Evolutionary conservation across 2,797 vertebrate genomes (phyloP).

Genomic region (Poecilia velifera): DNA sequence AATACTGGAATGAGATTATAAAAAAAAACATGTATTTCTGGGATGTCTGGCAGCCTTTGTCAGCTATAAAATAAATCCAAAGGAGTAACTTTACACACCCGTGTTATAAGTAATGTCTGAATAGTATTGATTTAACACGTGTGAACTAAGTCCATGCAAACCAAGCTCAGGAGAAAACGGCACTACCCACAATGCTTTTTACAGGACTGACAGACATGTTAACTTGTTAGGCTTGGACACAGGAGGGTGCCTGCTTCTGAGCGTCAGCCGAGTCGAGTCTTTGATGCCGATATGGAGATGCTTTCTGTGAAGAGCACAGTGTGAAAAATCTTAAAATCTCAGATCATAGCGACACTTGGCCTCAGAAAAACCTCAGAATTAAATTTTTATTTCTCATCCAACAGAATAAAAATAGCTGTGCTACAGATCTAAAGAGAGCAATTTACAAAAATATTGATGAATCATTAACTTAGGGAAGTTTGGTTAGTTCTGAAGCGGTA

Average conservation of each 20-base stretch:
- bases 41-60: background rate
- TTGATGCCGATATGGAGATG: constrained; percentile 14
- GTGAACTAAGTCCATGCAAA: constrained; percentile 12
- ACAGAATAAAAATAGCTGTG: background rate
- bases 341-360: background rate
- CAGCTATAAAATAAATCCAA: background rate
- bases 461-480: background rate
- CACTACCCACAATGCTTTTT: constrained; percentile 5
- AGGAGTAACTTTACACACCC: background rate
- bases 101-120: background rate
- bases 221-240: constrained; percentile 40
- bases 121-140: background rate
- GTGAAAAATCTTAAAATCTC: constrained; percentile 16
- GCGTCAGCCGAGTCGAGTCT: constrained; percentile 9
- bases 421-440: background rate
- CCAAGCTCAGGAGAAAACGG: constrained; percentile 5
- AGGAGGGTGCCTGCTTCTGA: constrained; percentile 25
- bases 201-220: constrained; percentile 25
- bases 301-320: constrained; percentile 11
- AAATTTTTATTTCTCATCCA: constrained; percentile 1
- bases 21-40: background rate
- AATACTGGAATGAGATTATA: background rate
- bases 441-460: background rate
- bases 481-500: background rate
- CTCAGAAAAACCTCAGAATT: background rate